Percentiles rank a stretch among this genome's conserved stretches.
Evolutionary conservation across 2,797 vertebrate species (phyloP).

Genomic region (Cryptoprocta ferox): DNA sequence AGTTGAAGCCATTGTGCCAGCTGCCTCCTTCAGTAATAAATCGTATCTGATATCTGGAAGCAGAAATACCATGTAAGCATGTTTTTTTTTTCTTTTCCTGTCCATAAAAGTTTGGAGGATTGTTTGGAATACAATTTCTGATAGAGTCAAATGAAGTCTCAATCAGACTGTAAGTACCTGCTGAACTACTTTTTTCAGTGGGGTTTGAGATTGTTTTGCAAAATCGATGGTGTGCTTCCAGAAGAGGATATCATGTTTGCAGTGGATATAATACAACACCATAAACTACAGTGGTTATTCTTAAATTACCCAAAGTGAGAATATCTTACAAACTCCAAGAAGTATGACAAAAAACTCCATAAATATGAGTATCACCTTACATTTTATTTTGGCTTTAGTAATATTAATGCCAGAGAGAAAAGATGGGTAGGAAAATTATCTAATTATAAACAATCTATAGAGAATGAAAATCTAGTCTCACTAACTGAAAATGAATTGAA

Average conservation of each 20-base stretch:
- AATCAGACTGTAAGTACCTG: not conserved
- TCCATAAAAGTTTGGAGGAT: slow-evolving; percentile 56
- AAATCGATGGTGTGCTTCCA: not conserved
- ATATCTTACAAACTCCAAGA: not conserved
- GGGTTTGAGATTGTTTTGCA: not conserved
- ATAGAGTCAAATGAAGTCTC: slow-evolving; percentile 6
- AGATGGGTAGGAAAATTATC: not conserved
- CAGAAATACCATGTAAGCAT: slow-evolving; percentile 73
- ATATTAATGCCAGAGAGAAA: slow-evolving; percentile 13
- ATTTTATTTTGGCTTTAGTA: slow-evolving; percentile 26
- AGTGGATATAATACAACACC: not conserved
- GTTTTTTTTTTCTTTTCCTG: slow-evolving; percentile 65
- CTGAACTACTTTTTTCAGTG: not conserved
- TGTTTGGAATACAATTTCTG: slow-evolving; percentile 56
- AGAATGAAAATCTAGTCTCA: slow-evolving; percentile 42
- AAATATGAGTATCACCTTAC: not conserved
- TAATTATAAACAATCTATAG: not conserved
- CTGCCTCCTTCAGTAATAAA: slow-evolving; percentile 78
- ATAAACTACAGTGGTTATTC: not conserved
- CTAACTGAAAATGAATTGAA: not conserved
- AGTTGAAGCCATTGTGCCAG: slow-evolving; percentile 79
- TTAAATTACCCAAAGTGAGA: not conserved
- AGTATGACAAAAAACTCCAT: not conserved
- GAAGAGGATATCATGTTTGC: not conserved
- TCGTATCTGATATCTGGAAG: slow-evolving; percentile 77